Evolutionary conservation across 2,113 vertebrate species (phyloP), one percentile per base, ranked within the genome.

Genomic region (Plecotus auritus): DNA sequence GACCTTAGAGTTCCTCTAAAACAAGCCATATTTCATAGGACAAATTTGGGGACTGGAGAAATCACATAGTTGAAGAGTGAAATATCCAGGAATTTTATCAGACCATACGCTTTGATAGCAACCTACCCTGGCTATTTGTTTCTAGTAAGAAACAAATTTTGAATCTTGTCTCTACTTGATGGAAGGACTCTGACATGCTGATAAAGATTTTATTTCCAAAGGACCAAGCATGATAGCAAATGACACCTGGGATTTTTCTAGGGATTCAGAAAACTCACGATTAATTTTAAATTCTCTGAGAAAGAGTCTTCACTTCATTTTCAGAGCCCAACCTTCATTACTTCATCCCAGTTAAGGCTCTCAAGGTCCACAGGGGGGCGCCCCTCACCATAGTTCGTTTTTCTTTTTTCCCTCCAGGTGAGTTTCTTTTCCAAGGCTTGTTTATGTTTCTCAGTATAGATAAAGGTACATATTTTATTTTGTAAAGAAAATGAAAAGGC

Each of bases 351-450:
- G 32, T 64, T 9, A n/a, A 70, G 32, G 4, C n/a, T 40, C 37
- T 17, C 35, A 35, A 14, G 17, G 51, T 40, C 81, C 93, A 95
- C 93, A 67, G 8, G 90, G 76, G 4, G 85, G 76, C 70, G 30
- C 74, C 9, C 59, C 4, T 22, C 32, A 11, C 81, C 72, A 1
- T 9, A 0, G n/a, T 59, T 72, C 30, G 0, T 3, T 10, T 23
- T 72, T 72, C 10, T 74, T 74, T 20, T 47, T n/a, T 42, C 9
- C 20, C 2, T 56, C 30, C 54, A 9, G 73, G 61, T 18, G 22
- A 40, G 45, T 82, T 17, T 35, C 18, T 47, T 54, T 51, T 37
- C 42, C 11, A 23, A 17, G 37, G 0, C 18, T 26, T 47, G n/a
- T 20, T 42, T 28, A 20, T 20, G 14, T 76, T 78, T 93, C 45